These are phyloP conservation scores for Peromyscus attwateri DNA, from an alignment of 2,797 vertebrate species.

Conservation along the genomic window DNA sequence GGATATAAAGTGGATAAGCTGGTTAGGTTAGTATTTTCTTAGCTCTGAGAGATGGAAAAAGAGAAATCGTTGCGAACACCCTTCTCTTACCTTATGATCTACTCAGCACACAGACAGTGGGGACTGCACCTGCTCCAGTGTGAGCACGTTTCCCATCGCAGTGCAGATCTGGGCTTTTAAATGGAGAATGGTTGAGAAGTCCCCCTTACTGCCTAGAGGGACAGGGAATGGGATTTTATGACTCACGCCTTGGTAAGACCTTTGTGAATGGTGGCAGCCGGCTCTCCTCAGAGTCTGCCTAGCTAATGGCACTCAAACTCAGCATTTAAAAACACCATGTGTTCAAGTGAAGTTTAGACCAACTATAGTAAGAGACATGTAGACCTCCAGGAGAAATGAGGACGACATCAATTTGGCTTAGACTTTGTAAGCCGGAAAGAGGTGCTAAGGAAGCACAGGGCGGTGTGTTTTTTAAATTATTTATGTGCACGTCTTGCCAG, in stretches of 20 bases:
- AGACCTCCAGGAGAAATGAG: neutral
- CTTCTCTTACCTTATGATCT: neutral
- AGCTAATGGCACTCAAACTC: neutral
- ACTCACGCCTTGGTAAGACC: neutral
- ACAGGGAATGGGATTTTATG: neutral
- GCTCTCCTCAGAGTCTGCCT: neutral
- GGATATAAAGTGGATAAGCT: neutral
- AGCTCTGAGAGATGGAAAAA: slow-evolving; percentile 13
- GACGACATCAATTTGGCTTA: neutral
- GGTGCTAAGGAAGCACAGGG: neutral
- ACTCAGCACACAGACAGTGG: neutral
- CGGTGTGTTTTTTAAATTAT: neutral
- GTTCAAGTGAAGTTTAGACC: neutral
- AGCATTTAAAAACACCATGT: neutral
- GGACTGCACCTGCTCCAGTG: neutral
- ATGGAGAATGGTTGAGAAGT: accelerated
- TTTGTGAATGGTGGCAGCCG: neutral
- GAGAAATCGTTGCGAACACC: neutral
- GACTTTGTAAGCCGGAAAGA: neutral
- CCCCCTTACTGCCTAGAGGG: accelerated
- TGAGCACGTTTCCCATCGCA: no score
- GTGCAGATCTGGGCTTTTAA: neutral
- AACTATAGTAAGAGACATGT: neutral
- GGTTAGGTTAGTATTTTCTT: slow-evolving; percentile 38
- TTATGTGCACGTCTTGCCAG: neutral